phyloP scores from a whole-genome alignment of 2,888 invertebrate species.

The Choristoneura rosaceana region DNA sequence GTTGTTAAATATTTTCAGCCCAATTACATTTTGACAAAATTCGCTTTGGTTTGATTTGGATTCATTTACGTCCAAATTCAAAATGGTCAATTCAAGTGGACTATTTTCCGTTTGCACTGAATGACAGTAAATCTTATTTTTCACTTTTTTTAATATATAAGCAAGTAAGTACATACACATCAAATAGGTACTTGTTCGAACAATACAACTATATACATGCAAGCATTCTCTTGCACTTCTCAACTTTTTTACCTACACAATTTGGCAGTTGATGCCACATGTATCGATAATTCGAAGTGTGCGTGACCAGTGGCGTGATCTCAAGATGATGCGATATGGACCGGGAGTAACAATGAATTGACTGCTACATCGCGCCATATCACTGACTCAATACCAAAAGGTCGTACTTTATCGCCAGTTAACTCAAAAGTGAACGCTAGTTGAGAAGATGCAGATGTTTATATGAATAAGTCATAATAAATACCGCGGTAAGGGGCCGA shows the following conservation, averaged over 20 bases:
- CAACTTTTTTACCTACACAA: neutral
- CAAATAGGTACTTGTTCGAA: too few species aligned
- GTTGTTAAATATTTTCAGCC: too few species aligned
- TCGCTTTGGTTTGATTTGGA: too few species aligned
- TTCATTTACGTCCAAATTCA: too few species aligned
- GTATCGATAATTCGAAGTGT: conserved; percentile 38
- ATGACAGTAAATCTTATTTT: too few species aligned
- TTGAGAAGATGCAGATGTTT: neutral
- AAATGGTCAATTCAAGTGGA: too few species aligned
- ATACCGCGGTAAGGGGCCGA: neutral
- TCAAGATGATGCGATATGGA: conserved; percentile 46
- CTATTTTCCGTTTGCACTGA: too few species aligned
- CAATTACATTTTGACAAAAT: too few species aligned
- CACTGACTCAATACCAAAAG: neutral
- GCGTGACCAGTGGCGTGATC: conserved; percentile 57
- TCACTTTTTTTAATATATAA: too few species aligned
- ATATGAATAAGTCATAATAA: neutral
- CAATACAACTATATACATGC: neutral
- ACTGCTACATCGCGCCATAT: conserved; percentile 44
- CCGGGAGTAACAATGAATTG: conserved; percentile 48
- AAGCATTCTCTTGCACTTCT: too few species aligned
- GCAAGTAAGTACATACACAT: too few species aligned
- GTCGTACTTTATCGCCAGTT: neutral
- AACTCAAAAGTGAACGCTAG: neutral
- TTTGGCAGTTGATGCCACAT: neutral